Evolutionary conservation across 2,797 vertebrate species (phyloP).

Genomic region (Pantherophis vulpinus): DNA sequence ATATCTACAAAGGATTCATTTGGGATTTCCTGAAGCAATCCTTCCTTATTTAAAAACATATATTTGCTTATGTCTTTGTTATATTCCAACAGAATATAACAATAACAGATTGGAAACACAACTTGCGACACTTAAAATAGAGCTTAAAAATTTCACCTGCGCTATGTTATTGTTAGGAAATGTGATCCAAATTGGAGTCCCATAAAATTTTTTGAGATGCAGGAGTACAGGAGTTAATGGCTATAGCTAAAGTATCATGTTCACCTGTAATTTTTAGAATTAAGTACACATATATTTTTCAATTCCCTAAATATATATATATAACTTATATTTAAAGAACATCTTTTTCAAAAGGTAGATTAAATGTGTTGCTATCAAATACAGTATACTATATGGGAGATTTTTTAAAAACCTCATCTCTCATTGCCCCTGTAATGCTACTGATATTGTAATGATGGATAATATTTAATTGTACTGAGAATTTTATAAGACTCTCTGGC

Average conservation of each 20-base stretch:
- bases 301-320: background rate
- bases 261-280: background rate
- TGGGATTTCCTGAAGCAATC: background rate
- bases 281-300: background rate
- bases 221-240: background rate
- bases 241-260: background rate
- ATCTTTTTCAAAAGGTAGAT: background rate
- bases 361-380: background rate
- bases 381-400: background rate
- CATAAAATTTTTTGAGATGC: background rate
- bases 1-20: background rate
- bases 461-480: background rate
- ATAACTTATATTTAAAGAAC: background rate
- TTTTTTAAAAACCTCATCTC: background rate
- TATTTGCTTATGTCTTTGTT: background rate
- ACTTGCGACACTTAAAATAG: background rate
- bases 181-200: background rate
- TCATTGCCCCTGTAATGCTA: background rate
- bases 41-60: background rate
- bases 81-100: background rate
- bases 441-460: background rate
- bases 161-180: background rate
- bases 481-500: background rate
- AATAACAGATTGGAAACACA: background rate
- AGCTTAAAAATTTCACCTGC: background rate